These are phyloP conservation scores for Platerodrilus igneus DNA, from an alignment of 2,888 invertebrate genomes.

Conservation along the genomic window DNA sequence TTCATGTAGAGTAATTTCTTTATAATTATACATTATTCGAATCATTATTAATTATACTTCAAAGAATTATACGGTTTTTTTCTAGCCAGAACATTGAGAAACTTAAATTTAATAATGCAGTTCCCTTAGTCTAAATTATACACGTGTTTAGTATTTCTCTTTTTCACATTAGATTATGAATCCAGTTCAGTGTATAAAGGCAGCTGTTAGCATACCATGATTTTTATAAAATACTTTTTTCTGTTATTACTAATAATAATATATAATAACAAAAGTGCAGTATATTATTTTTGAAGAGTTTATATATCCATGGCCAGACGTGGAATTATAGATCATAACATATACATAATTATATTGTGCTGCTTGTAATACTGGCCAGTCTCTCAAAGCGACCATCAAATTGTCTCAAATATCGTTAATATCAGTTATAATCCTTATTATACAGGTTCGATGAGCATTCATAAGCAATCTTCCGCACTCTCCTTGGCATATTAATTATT, in stretches of 20 bases:
- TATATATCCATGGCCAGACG: slow-evolving; percentile 35
- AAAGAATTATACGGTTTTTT: no score
- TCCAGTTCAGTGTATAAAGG: no score
- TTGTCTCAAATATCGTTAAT: slow-evolving; percentile 31
- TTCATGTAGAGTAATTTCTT: no score
- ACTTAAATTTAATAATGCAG: no score
- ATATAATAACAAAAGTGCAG: slow-evolving; percentile 35
- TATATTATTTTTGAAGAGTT: slow-evolving; percentile 34
- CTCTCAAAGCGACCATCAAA: slow-evolving; percentile 25
- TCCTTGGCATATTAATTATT: slow-evolving; percentile 15
- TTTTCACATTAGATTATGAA: no score
- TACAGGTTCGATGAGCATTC: slow-evolving; percentile 18
- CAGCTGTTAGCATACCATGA: slow-evolving; percentile 13
- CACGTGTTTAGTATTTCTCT: no score
- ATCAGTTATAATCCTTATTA: slow-evolving; percentile 31
- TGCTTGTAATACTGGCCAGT: slow-evolving; percentile 27
- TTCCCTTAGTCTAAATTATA: no score
- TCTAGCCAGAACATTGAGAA: no score
- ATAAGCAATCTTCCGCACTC: slow-evolving; percentile 15
- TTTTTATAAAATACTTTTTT: slow-evolving; percentile 20
- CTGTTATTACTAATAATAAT: slow-evolving; percentile 32
- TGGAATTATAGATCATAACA: slow-evolving; percentile 40
- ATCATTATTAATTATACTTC: no score
- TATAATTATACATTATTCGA: no score
- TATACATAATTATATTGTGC: slow-evolving; percentile 38